Percentiles rank a stretch among this genome's conserved stretches.
Conservation (phyloP, 2,888 invertebrate species). For the Branchellion lobata region DNA sequence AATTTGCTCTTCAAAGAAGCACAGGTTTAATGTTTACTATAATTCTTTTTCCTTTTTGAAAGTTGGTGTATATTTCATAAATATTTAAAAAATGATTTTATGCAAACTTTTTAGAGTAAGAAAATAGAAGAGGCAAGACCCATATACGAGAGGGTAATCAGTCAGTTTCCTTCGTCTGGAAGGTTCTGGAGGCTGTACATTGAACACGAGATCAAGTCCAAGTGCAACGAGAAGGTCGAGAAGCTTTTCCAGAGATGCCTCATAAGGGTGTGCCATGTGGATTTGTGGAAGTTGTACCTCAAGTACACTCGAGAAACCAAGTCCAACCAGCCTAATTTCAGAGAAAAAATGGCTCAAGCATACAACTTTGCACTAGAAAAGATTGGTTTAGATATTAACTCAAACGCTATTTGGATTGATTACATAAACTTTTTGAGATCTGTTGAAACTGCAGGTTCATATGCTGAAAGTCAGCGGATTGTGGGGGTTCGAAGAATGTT, state of each 20-base stretch:
- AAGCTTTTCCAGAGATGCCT: conserved; percentile 97
- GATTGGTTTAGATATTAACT: conserved; percentile 96
- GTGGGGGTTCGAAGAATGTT: conserved; percentile 95
- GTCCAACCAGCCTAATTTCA: conserved; percentile 63
- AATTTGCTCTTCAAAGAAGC: conserved; percentile 90
- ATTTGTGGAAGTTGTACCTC: conserved; percentile 95
- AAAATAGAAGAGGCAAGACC: conserved; percentile 78
- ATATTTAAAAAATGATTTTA: not conserved
- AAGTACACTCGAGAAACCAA: conserved; percentile 93
- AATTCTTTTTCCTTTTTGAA: not conserved
- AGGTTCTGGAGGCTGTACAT: conserved; percentile 95
- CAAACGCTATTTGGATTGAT: conserved; percentile 94
- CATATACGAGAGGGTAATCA: conserved; percentile 89
- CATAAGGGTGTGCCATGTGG: conserved; percentile 96
- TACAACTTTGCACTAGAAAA: conserved; percentile 98
- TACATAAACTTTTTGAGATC: conserved; percentile 93
- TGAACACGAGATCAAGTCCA: conserved; percentile 78
- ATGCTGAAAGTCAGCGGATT: conserved; percentile 98
- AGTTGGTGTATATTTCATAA: not conserved
- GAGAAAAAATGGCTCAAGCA: conserved; percentile 98
- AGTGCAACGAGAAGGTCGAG: conserved; percentile 97
- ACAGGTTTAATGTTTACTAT: conserved; percentile 66
- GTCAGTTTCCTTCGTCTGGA: conserved; percentile 91
- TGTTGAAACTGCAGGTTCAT: conserved; percentile 95
- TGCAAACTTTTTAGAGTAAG: conserved; percentile 59